These are phyloP conservation scores for Pelobates cultripes DNA, from an alignment of 2,797 vertebrate genomes.

Conservation along the genomic window DNA sequence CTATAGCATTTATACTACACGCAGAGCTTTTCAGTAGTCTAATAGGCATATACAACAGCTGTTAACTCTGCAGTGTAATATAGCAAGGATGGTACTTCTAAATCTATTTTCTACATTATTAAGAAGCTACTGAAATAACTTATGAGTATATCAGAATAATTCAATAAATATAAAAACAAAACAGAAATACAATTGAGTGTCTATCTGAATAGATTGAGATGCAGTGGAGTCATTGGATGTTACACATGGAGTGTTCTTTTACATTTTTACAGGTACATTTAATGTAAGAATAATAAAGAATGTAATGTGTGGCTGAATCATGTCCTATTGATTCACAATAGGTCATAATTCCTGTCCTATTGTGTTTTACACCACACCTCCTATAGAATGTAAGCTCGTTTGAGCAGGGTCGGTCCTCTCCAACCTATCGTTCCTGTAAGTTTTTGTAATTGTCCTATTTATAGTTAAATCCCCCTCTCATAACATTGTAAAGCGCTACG, in stretches of 20 bases:
- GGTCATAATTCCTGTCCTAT: too few relatives aligned
- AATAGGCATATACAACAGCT: conserved; percentile 39
- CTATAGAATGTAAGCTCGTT: too few relatives aligned
- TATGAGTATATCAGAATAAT: not conserved
- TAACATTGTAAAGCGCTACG: too few relatives aligned
- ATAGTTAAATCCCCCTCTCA: too few relatives aligned
- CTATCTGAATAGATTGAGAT: not conserved
- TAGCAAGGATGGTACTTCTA: not conserved
- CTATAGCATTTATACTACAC: conserved; percentile 34
- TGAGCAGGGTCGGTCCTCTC: too few relatives aligned
- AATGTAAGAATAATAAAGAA: too few relatives aligned
- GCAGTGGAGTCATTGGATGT: not conserved
- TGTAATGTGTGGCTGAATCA: too few relatives aligned
- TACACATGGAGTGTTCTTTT: not conserved
- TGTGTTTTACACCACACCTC: too few relatives aligned
- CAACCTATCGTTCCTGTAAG: too few relatives aligned
- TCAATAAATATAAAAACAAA: conserved; percentile 4
- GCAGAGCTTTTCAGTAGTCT: conserved; percentile 19
- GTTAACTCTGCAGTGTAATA: conserved; percentile 25
- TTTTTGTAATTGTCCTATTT: too few relatives aligned
- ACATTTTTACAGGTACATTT: not conserved
- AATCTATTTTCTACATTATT: conserved; percentile 17
- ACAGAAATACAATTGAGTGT: conserved; percentile 2
- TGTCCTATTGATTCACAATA: too few relatives aligned
- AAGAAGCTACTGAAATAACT: not conserved